Evolutionary conservation across 2,888 invertebrate species (phyloP), one percentile per base, ranked within the genome.

Genomic region (Nephrotoma guestfalica): DNA sequence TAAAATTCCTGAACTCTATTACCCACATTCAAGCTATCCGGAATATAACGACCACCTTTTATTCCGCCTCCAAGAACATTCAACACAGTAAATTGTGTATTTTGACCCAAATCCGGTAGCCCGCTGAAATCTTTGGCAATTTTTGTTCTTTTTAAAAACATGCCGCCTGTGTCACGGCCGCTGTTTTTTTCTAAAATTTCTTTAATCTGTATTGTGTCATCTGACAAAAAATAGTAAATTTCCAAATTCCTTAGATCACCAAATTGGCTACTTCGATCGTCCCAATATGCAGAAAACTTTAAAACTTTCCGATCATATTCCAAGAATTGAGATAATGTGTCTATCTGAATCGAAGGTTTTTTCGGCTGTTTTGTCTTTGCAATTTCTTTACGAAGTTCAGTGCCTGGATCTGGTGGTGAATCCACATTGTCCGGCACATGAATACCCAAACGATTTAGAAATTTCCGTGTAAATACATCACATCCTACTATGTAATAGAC

Each of bases 241-340:
- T 97, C 95, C 87, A 98, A 91, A 88, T 94, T 93, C 88, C 97
- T 95, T 41, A 97, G 91, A 87, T 94, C 94, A 0, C 98, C 98
- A 89, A 95, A 95, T 89, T 95, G 94, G 0, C 94, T 94, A 11
- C 94, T 93, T 0, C 95, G 93, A 90, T 98, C 97, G 89, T 98
- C 97, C 98, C 98, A 98, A 90, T 96, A 97, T 15, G 96, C 97
- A 89, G 94, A 94, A 91, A 98, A 98, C 88, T 96, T 94, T 90
- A 93, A 89, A 41, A 86, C 93, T 90, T 95, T 94, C 89, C 95
- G 93, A 91, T 98, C 98, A 89, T 95, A 96, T 89, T 95, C 95
- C 87, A 98, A 91, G 91, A 98, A 98, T 89, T 97, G 95, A 83
- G 94, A 95, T 87, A 97, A 94, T 0, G 94, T 93, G 89, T 94